Conservation (phyloP, 2,113 vertebrate genomes). For the Climacteris rufus region DNA sequence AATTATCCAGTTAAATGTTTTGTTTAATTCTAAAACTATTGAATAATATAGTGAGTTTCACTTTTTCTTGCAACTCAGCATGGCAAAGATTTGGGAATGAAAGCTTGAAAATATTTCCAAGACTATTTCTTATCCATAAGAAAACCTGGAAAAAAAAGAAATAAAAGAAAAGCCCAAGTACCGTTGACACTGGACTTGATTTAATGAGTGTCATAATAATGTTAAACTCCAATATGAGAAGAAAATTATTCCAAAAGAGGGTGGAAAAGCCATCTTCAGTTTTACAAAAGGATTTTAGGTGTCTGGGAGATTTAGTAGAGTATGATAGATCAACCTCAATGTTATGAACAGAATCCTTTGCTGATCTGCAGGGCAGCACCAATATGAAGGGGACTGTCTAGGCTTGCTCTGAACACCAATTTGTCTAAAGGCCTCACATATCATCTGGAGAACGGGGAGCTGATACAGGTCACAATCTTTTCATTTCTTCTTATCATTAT, state of each 20-base stretch:
- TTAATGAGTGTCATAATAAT: accelerated
- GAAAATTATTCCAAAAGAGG: background rate
- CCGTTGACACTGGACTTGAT: background rate
- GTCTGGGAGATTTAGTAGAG: background rate
- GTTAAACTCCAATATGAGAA: background rate
- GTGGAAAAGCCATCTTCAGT: background rate
- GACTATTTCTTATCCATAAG: background rate
- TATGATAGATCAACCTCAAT: background rate
- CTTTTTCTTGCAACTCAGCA: background rate
- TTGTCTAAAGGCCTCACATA: background rate
- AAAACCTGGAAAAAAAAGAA: background rate
- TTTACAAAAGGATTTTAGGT: background rate
- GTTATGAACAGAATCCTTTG: background rate
- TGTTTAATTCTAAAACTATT: background rate
- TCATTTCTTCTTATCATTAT: background rate
- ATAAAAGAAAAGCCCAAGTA: background rate
- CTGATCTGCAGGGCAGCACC: background rate
- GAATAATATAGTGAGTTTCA: background rate
- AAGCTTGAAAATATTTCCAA: background rate
- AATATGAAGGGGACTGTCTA: background rate
- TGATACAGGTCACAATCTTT: background rate
- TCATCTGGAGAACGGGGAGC: background rate
- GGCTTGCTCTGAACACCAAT: background rate
- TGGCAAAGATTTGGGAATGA: background rate
- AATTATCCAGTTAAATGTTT: background rate